Evolutionary conservation across 2,888 invertebrate species (phyloP), one percentile per base, ranked within the genome.

Genomic region (Brachynemurus nebulosus): DNA sequence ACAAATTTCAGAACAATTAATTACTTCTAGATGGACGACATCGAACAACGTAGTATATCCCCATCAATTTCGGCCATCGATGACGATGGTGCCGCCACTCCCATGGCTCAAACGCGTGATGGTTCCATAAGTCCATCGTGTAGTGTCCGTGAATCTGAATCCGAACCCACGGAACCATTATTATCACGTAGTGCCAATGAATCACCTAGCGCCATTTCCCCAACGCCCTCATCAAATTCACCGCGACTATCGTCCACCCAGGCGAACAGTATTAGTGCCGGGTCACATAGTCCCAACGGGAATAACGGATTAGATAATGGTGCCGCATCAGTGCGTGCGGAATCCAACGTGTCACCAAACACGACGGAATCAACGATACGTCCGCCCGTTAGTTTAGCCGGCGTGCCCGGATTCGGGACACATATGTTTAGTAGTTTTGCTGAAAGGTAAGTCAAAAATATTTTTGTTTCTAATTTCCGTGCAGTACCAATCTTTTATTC

Each of bases 381-480:
- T 14, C 44, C 44, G 18, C 44, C 44, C 8, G 38, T 44, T 27
- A 44, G 44, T 37, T 19, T 44, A 3, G 37, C 44, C 11, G 44
- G 44, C n/a, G 30, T 40, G 16, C 69, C 80, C n/a, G 57, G 61
- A 17, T 77, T 79, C 36, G 66, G 73, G 2, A 80, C 77, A 52
- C 74, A 77, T 59, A 73, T 81, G 56, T 82, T 82, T 62, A 77
- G 79, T 25, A 63, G 56, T 54, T 74, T 74, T 51, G 67, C 64
- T 46, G 72, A 73, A 51, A 67, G 68, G 73, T 73, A 56, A 68
- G 71, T 54, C 5, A 54, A n/a, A n/a, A 30, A 19, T 43, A 12
- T 27, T 21, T 39, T 39, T 19, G 12, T 27, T 27, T 27, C 3
- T 27, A 27, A 27, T n/a, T 3, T 27, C 12, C 3, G 5, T 27